Percentiles rank a stretch among this genome's conserved stretches.
Evolutionary conservation across 2,888 invertebrate species (phyloP).

Genomic region (Drosophila dives): DNA sequence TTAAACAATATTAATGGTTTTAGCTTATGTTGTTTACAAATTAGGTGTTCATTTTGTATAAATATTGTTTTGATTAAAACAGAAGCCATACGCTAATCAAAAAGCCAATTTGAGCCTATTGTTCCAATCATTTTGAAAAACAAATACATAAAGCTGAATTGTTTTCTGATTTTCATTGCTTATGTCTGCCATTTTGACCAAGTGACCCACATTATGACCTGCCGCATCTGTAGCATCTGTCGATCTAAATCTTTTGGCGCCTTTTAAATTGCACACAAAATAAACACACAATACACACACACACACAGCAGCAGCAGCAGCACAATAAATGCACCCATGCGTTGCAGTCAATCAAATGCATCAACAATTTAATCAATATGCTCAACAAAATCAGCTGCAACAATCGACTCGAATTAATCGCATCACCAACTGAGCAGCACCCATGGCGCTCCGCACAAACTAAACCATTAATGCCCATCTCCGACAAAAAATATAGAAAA

Average conservation of each 20-base stretch:
- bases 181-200: constrained; percentile 7
- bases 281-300: constrained; percentile 37
- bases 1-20: not conserved
- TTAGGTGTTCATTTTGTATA: not conserved
- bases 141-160: not conserved
- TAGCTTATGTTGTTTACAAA: not conserved
- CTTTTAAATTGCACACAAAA: constrained; percentile 58
- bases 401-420: constrained; percentile 42
- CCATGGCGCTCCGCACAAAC: constrained; percentile 36
- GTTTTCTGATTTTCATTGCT: not conserved
- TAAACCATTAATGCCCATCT: constrained; percentile 11
- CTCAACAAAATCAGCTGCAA: constrained; percentile 22
- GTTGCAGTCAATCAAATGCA: constrained; percentile 65
- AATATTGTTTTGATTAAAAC: not conserved
- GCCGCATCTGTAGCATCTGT: constrained; percentile 31
- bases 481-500: not conserved
- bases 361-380: constrained; percentile 59
- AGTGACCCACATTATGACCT: constrained; percentile 57
- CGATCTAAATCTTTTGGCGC: constrained; percentile 71
- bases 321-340: constrained; percentile 18
- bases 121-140: not conserved
- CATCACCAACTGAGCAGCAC: constrained; percentile 35
- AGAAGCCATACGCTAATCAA: not conserved
- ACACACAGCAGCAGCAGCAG: not conserved
- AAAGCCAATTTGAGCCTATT: not conserved